Evolutionary conservation across 1,140 invertebrate species (phyloP), one percentile per base, ranked within the genome.

Genomic region (Stenopsyche tienmushanensis): DNA sequence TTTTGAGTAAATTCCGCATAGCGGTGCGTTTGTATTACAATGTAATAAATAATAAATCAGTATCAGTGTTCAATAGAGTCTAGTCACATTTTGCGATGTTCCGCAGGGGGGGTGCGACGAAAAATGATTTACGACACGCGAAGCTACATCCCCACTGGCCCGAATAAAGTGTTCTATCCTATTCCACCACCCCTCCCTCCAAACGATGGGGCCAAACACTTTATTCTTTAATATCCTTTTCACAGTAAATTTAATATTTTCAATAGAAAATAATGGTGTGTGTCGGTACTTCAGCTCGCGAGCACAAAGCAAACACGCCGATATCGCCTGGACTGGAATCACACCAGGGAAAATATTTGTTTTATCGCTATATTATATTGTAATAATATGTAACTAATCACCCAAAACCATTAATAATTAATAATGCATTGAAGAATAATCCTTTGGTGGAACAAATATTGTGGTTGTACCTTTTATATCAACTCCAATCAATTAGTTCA

Each of bases 161-260:
- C 29, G 29, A 34, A 34, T 34, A 34, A 34, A 34, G 13, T 13
- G 29, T 34, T 34, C 29, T 13, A 7, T 13, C 5, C 29, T 34
- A 5, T 13, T 13, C 5, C 13, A 13, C 13, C 5, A 34, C 29
- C 29, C 13, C 29, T 34, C 29, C 29, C n/a, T n/a, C n/a, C n/a
- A n/a, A n/a, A n/a, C n/a, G n/a, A n/a, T n/a, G n/a, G n/a, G n/a
- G n/a, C n/a, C n/a, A n/a, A 18, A 68, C 62, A 68, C 66, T 68
- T 68, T 68, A 60, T 68, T 65, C 66, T 53, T 67, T 65, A 65
- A 68, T 62, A 64, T 62, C 57, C 45, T 68, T 65, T 62, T 68
- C 66, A 62, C 66, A 64, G 62, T 62, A 58, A 68, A 68, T 68
- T 68, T 68, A 57, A 65, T 68, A 65, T 55, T 62, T 60, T 65